Evolutionary conservation across 1,140 invertebrate genomes (phyloP).

Genomic region (Nomia melanderi): DNA sequence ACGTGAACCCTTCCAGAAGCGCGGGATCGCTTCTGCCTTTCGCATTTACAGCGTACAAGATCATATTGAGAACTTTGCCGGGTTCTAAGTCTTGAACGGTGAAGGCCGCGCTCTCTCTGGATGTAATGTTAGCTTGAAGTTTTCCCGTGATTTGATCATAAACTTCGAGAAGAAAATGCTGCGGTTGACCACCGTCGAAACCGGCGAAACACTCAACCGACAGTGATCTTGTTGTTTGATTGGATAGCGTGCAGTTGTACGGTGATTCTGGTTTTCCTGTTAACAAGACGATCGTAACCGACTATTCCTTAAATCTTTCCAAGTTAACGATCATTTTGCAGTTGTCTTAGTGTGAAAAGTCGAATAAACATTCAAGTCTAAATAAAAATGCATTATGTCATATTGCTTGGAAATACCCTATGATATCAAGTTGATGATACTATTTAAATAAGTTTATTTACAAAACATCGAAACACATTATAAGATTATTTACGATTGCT

Average conservation of each 20-base stretch:
- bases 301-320: too few relatives aligned
- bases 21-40: constrained; percentile 92
- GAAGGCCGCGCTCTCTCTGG: constrained; percentile 85
- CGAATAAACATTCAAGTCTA: too few relatives aligned
- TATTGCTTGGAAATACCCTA: too few relatives aligned
- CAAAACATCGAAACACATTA: too few relatives aligned
- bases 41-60: constrained; percentile 90
- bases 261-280: constrained; percentile 90
- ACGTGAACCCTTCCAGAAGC: constrained; percentile 90
- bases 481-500: too few relatives aligned
- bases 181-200: constrained; percentile 89
- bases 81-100: constrained; percentile 86
- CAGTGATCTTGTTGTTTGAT: constrained; percentile 90
- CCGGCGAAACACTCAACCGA: constrained; percentile 89
- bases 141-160: constrained; percentile 85
- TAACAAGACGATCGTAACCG: not conserved
- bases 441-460: too few relatives aligned
- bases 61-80: constrained; percentile 86
- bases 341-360: too few relatives aligned
- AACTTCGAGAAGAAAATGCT: constrained; percentile 88
- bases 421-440: too few relatives aligned
- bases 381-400: too few relatives aligned
- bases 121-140: constrained; percentile 86
- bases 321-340: too few relatives aligned
- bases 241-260: constrained; percentile 89